phyloP scores from a whole-genome alignment of 1,140 invertebrate species.

The honey bee (Apis mellifera) region Amel_HAv3.1 CM009931.2:24669001-24669500 shows the following conservation, averaged over 20 bases:
- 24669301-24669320: conserved; percentile 55
- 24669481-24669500: not conserved
- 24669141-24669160: not conserved
- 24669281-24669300: conserved; percentile 65
- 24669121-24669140: not conserved
- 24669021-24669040: conserved; percentile 47
- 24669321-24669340: conserved; percentile 64
- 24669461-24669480: not conserved
- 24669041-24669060: conserved; percentile 56
- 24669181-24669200: conserved; percentile 6
- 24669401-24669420: conserved; percentile 80
- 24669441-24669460: conserved; percentile 68
- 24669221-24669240: conserved; percentile 59
- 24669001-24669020: conserved; percentile 11
- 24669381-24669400: conserved; percentile 68
- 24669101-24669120: not conserved
- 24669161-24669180: too few species aligned
- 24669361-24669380: conserved; percentile 68
- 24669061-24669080: conserved; percentile 24
- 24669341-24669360: conserved; percentile 74
- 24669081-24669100: not conserved
- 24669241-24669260: conserved; percentile 74
- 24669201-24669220: conserved; percentile 6
- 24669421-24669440: conserved; percentile 81
- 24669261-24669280: conserved; percentile 68